A percentile compares a stretch with the other conserved stretches of the same genome.
Evolutionary conservation across 2,797 vertebrate genomes (phyloP).

Genomic region (Darevskia nairensis): DNA sequence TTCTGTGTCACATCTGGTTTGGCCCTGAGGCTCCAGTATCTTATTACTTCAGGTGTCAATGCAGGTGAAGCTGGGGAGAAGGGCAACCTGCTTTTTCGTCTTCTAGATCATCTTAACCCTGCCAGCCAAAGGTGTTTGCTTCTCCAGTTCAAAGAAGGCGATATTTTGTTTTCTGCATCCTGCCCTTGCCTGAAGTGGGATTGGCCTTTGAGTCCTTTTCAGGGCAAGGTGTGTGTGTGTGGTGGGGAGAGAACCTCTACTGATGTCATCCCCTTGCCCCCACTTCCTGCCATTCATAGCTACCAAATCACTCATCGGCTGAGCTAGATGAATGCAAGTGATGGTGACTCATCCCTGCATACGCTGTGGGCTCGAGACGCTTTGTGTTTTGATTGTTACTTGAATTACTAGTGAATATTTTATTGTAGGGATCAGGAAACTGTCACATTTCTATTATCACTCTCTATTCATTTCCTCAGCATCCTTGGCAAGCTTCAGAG

Average conservation of each 20-base stretch:
- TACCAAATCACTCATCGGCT: background rate
- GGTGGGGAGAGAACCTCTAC: background rate
- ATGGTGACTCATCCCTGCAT: background rate
- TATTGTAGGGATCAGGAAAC: background rate
- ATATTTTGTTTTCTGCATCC: background rate
- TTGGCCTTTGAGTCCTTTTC: background rate
- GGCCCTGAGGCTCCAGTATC: background rate
- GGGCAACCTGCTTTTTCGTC: background rate
- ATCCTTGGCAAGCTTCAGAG: slow-evolving; percentile 53
- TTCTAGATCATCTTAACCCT: background rate
- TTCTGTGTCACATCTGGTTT: background rate
- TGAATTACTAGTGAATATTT: slow-evolving; percentile 27
- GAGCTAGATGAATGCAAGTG: slow-evolving; percentile 16
- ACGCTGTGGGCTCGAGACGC: background rate
- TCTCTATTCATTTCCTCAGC: slow-evolving; percentile 40
- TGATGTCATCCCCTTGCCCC: background rate
- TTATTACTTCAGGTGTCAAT: background rate
- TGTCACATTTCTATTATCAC: slow-evolving; percentile 36
- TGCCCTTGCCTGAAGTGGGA: background rate
- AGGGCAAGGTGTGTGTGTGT: too few relatives aligned
- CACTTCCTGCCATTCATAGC: background rate
- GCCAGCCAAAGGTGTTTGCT: background rate
- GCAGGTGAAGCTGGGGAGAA: background rate
- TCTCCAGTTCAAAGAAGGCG: background rate
- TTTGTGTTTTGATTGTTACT: background rate